These are phyloP conservation scores for Rhagonycha fulva DNA, from an alignment of 2,888 invertebrate species.

Conservation along the genomic window DNA sequence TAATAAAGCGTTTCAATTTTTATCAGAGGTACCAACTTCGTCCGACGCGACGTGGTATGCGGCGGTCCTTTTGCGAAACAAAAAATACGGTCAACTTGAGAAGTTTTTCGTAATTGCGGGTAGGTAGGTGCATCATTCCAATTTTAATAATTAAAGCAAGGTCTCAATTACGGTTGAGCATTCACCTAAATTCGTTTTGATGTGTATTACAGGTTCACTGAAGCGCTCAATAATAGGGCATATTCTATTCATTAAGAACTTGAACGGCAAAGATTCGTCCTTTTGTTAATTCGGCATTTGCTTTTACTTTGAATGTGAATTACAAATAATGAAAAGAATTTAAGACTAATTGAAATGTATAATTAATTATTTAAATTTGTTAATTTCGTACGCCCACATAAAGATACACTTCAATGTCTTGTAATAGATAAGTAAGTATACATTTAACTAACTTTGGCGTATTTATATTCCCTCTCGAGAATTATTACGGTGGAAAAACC, in stretches of 20 bases:
- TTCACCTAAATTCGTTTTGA: constrained; percentile 4
- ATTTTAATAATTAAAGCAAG: constrained; percentile 9
- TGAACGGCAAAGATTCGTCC: constrained; percentile 4
- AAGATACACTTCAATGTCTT: background rate
- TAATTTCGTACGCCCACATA: background rate
- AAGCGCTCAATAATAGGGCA: constrained; percentile 12
- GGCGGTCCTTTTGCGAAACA: too few species aligned
- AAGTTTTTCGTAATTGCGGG: background rate
- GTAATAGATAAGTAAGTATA: background rate
- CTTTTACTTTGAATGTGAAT: constrained; percentile 2
- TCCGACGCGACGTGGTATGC: background rate
- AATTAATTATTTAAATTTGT: constrained; percentile 5
- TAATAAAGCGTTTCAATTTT: constrained; percentile 39
- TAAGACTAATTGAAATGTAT: background rate
- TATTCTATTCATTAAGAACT: constrained; percentile 2
- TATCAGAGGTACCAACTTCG: constrained; percentile 16
- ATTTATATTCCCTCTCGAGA: background rate
- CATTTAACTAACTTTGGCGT: background rate
- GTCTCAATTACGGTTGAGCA: constrained; percentile 7
- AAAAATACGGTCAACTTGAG: too few species aligned
- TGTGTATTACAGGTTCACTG: constrained; percentile 9
- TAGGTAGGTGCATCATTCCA: background rate
- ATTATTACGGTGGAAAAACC: background rate
- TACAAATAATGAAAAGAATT: background rate
- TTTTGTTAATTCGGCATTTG: constrained; percentile 1